Conservation (phyloP, 2,888 invertebrate genomes). For the Nomada fabriciana region DNA sequence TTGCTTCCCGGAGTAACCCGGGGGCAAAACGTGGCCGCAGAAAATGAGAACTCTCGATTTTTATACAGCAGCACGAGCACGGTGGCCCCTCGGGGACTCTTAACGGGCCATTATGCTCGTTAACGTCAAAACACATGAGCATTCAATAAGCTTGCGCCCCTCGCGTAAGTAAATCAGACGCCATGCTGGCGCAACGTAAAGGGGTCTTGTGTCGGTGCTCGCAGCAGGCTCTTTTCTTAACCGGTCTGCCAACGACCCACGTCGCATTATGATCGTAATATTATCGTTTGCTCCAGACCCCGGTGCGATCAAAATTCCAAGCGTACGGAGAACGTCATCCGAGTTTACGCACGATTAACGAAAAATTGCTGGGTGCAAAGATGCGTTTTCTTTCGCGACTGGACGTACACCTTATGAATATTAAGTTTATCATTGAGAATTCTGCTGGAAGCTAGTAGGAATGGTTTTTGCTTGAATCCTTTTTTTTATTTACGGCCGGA, state of each 20-base stretch:
- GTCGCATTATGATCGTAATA: slow-evolving; percentile 42
- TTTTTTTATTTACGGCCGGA: not conserved
- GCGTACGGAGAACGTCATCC: not conserved
- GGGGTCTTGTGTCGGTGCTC: slow-evolving; percentile 37
- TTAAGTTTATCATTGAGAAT: not conserved
- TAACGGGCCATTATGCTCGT: slow-evolving; percentile 66
- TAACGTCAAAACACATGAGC: slow-evolving; percentile 77
- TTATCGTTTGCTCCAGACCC: slow-evolving; percentile 25
- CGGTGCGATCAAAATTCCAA: not conserved
- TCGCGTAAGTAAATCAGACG: slow-evolving; percentile 76
- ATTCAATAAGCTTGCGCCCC: slow-evolving; percentile 73
- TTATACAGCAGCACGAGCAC: slow-evolving; percentile 22
- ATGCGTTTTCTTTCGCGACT: not conserved
- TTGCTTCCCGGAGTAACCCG: not conserved
- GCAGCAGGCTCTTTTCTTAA: slow-evolving; percentile 56
- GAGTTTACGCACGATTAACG: slow-evolving; percentile 1
- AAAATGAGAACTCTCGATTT: slow-evolving; percentile 38
- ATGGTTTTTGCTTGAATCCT: not conserved
- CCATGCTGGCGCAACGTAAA: slow-evolving; percentile 39
- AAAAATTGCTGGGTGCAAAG: not conserved
- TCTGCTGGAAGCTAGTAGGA: not conserved
- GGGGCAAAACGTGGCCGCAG: not conserved
- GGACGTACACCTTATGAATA: too few species aligned
- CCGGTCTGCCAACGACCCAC: slow-evolving; percentile 41
- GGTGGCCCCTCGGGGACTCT: slow-evolving; percentile 35